Evolutionary conservation across 2,113 vertebrate genomes (phyloP).

Genomic region (Jacana jacana): DNA sequence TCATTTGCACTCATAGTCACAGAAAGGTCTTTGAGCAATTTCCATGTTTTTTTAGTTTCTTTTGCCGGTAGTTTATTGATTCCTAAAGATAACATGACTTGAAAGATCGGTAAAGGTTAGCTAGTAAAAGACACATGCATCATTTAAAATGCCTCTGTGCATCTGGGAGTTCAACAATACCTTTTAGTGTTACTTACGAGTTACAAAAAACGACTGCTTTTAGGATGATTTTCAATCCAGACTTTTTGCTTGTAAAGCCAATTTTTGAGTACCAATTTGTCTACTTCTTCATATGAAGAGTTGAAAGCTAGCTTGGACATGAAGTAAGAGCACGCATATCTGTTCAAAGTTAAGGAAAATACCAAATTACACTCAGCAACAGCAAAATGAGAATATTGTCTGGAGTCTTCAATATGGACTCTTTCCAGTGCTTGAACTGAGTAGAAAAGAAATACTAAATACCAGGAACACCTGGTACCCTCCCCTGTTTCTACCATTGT

Average conservation of each 20-base stretch:
- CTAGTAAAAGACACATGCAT: slow-evolving; percentile 31
- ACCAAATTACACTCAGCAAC: not conserved
- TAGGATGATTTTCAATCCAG: slow-evolving; percentile 14
- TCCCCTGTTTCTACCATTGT: not conserved
- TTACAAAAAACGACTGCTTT: not conserved
- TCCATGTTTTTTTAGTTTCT: not conserved
- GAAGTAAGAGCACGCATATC: not conserved
- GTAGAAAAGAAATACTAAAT: not conserved
- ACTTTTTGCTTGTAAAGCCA: not conserved
- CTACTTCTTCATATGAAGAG: not conserved
- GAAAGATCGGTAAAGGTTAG: slow-evolving; percentile 29
- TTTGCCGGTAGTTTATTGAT: slow-evolving; percentile 24
- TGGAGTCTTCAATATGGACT: not conserved
- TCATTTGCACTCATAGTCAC: not conserved
- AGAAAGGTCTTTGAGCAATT: not conserved
- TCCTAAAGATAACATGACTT: slow-evolving; percentile 10
- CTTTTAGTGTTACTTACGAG: slow-evolving; percentile 15
- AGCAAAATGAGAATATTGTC: not conserved
- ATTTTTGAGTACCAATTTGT: not conserved
- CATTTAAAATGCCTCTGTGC: slow-evolving; percentile 31
- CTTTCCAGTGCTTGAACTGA: not conserved
- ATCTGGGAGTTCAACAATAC: not conserved
- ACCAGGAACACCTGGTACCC: not conserved
- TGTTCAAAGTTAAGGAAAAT: not conserved
- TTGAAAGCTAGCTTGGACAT: not conserved